Conservation (phyloP, 2,888 invertebrate genomes). For the Heliothis peltigera region DNA sequence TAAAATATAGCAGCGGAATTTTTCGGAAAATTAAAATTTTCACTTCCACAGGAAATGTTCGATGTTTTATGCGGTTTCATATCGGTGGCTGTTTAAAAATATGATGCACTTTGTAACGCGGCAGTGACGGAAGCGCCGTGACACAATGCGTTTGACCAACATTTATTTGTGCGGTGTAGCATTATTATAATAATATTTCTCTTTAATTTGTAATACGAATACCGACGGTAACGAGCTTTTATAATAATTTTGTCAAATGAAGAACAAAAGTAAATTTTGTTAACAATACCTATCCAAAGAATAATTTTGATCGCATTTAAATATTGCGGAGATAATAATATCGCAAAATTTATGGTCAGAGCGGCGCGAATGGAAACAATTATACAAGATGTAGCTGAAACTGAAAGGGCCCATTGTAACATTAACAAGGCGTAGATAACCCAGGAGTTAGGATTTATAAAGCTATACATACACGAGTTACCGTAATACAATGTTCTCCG, state of each 20-base stretch:
- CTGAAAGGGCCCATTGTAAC: conserved; percentile 37
- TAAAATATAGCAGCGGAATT: conserved; percentile 79
- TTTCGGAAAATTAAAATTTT: conserved; percentile 83
- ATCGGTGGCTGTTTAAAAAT: conserved; percentile 74
- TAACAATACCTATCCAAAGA: conserved; percentile 5
- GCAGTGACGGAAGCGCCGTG: conserved; percentile 62
- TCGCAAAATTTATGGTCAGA: conserved; percentile 16
- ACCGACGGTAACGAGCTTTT: conserved; percentile 6
- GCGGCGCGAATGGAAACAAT: conserved; percentile 36
- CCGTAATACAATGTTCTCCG: conserved; percentile 58
- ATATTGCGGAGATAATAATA: conserved; percentile 26
- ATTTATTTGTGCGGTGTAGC: conserved; percentile 44
- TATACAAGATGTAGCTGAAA: conserved; percentile 34
- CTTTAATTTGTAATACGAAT: conserved; percentile 39
- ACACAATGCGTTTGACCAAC: conserved; percentile 55
- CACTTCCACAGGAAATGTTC: conserved; percentile 78
- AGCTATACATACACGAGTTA: conserved; percentile 55
- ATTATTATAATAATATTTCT: conserved; percentile 28
- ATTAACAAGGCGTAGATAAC: conserved; percentile 46
- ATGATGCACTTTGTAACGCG: conserved; percentile 73
- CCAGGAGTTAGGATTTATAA: conserved; percentile 49
- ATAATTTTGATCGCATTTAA: conserved; percentile 16
- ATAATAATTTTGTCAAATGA: conserved; percentile 8
- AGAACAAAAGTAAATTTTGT: conserved; percentile 5
- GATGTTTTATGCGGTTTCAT: conserved; percentile 82